phyloP scores from a whole-genome alignment of 1,140 invertebrate genomes.

The Heliconius nattereri region DNA sequence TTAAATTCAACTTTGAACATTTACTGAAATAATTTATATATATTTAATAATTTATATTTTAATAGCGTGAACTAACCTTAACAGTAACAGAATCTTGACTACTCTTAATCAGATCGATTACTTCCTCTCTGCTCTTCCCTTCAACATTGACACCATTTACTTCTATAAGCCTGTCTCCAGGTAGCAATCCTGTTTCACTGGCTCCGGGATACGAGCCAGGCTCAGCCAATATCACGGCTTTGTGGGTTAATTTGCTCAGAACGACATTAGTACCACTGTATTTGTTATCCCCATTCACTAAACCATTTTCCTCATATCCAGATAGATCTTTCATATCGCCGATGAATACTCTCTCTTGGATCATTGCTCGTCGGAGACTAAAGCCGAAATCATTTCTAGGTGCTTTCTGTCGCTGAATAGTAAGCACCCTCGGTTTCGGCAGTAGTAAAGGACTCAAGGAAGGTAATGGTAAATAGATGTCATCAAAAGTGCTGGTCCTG shows the following conservation, averaged over 20 bases:
- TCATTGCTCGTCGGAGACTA: conserved; percentile 92
- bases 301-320: conserved; percentile 62
- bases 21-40: not conserved
- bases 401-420: conserved; percentile 90
- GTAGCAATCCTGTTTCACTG: conserved; percentile 92
- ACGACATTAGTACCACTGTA: conserved; percentile 62
- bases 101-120: conserved; percentile 95
- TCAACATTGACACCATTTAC: conserved; percentile 94
- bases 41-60: not conserved
- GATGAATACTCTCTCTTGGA: conserved; percentile 84
- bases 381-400: conserved; percentile 97
- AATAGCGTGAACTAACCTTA: conserved; percentile 85
- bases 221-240: conserved; percentile 95
- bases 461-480: conserved; percentile 89
- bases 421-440: conserved; percentile 88
- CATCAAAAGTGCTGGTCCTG: conserved; percentile 86
- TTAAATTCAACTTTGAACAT: not conserved
- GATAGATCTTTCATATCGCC: conserved; percentile 62
- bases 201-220: conserved; percentile 90
- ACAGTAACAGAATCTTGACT: conserved; percentile 91
- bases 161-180: conserved; percentile 95
- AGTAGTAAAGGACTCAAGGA: conserved; percentile 87
- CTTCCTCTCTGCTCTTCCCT: conserved; percentile 92
- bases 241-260: conserved; percentile 82
- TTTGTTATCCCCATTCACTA: conserved; percentile 69